Evolutionary conservation across 2,797 vertebrate species (phyloP).

Genomic region (Tapera naevia): DNA sequence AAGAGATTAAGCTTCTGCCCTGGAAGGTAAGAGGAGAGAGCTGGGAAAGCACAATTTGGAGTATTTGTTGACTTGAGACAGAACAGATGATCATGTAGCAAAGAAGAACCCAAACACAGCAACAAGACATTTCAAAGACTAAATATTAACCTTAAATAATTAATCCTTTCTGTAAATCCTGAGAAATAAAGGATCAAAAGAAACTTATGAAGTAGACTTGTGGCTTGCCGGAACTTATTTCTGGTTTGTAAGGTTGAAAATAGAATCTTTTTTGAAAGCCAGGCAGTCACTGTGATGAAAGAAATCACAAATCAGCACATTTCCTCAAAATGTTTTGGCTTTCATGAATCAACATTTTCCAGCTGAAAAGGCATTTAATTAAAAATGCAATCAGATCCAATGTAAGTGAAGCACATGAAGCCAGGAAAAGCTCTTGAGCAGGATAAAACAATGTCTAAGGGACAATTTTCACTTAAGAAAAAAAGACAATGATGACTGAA

Average conservation of each 20-base stretch:
- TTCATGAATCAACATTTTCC: neutral
- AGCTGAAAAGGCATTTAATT: neutral
- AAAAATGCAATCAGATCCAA: neutral
- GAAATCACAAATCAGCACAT: neutral
- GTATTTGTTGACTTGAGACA: neutral
- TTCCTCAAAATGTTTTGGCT: neutral
- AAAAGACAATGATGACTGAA: neutral
- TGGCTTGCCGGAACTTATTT: neutral
- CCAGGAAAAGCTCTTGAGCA: neutral
- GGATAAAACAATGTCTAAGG: accelerated
- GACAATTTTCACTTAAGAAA: neutral
- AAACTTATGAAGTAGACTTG: neutral
- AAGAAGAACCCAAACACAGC: neutral
- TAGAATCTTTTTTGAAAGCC: neutral
- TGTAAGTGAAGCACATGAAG: neutral
- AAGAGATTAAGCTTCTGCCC: neutral
- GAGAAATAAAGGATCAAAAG: neutral
- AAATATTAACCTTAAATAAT: neutral
- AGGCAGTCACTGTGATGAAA: neutral
- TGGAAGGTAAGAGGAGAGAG: neutral
- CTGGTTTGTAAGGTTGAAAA: neutral
- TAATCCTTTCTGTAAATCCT: neutral
- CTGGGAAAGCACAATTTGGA: neutral
- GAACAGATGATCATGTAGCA: neutral
- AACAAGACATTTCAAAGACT: neutral